Conservation (phyloP, 2,797 vertebrate species). For the Gadopsis marmoratus region DNA sequence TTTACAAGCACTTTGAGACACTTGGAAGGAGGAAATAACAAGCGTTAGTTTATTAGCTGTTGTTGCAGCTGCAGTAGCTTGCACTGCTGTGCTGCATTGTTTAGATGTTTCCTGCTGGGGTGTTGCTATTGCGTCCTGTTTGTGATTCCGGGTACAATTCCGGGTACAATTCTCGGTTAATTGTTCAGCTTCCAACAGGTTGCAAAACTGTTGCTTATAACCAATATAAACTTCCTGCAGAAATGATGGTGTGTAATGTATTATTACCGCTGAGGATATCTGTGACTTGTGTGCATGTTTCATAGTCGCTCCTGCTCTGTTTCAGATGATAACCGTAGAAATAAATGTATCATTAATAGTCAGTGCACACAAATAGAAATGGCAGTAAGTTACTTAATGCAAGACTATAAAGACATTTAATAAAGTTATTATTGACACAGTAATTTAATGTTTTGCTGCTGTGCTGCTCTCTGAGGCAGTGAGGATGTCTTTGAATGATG, state of each 20-base stretch:
- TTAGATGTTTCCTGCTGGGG: neutral
- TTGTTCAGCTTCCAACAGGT: neutral
- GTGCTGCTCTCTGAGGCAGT: slow-evolving; percentile 54
- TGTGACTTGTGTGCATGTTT: neutral
- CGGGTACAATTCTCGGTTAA: neutral
- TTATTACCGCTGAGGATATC: neutral
- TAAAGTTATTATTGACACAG: neutral
- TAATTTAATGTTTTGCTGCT: slow-evolving; percentile 26
- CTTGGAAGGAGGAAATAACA: slow-evolving; percentile 40
- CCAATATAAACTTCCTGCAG: neutral
- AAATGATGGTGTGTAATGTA: neutral
- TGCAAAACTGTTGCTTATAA: neutral
- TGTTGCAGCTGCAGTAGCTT: neutral
- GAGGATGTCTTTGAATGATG: slow-evolving; percentile 87
- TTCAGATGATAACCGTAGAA: neutral
- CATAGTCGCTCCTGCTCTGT: neutral
- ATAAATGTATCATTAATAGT: neutral
- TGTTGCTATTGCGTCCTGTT: neutral
- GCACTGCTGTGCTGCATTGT: neutral
- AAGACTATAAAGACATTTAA: neutral
- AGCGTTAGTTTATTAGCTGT: neutral
- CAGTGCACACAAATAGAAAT: neutral
- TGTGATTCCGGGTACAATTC: neutral
- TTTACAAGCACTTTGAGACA: slow-evolving; percentile 14
- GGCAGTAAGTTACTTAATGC: neutral